Evolutionary conservation across 2,888 invertebrate genomes (phyloP).

Genomic region (Boloria selene): DNA sequence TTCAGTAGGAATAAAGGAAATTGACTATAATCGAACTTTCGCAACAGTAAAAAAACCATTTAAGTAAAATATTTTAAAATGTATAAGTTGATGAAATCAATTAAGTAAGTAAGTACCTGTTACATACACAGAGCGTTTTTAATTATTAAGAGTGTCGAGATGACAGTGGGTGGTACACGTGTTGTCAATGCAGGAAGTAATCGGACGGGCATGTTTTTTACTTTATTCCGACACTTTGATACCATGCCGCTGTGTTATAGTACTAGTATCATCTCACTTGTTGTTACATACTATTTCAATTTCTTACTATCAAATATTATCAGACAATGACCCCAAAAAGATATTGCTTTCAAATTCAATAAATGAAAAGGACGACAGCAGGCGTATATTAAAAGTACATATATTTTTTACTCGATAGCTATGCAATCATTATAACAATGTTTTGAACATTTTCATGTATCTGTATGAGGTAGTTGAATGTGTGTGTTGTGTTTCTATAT

Average conservation of each 20-base stretch:
- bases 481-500: slow-evolving; percentile 4
- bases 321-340: background rate
- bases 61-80: no score
- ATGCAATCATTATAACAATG: no score
- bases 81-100: no score
- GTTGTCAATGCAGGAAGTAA: slow-evolving; percentile 65
- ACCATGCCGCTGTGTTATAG: slow-evolving; percentile 50
- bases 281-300: background rate
- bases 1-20: no score
- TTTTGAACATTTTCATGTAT: background rate
- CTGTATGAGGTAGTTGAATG: background rate
- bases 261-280: background rate
- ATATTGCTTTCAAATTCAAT: background rate
- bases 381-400: no score
- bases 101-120: background rate
- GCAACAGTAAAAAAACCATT: no score
- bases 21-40: no score
- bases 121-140: slow-evolving; percentile 44
- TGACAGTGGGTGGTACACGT: slow-evolving; percentile 51
- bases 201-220: slow-evolving; percentile 56
- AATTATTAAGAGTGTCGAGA: slow-evolving; percentile 53
- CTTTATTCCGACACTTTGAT: slow-evolving; percentile 56
- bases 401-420: no score
- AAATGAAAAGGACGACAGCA: background rate
- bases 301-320: background rate